phyloP scores from a whole-genome alignment of 2,888 invertebrate genomes.

The Drosophila prostipennis region DNA sequence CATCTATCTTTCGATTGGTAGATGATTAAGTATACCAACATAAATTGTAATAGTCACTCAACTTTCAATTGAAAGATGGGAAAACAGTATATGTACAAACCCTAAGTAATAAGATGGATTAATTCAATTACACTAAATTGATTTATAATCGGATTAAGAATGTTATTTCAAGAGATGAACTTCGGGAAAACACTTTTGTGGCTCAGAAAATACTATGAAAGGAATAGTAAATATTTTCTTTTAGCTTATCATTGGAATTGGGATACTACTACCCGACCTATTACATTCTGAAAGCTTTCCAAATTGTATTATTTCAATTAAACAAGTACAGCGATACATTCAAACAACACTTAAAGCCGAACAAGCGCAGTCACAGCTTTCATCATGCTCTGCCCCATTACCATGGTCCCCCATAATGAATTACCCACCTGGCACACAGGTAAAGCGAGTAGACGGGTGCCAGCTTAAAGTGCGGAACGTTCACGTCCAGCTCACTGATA shows the following conservation, averaged over 20 bases:
- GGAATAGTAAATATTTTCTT: background rate
- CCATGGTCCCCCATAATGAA: background rate
- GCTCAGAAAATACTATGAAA: background rate
- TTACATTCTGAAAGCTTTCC: background rate
- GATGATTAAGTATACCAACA: background rate
- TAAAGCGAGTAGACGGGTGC: slow-evolving; percentile 99
- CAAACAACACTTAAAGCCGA: slow-evolving; percentile 35
- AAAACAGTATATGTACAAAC: no score
- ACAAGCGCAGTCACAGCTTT: slow-evolving; percentile 8
- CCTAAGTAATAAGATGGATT: no score
- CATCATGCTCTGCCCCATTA: slow-evolving; percentile 15
- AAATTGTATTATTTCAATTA: background rate
- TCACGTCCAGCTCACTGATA: slow-evolving; percentile 94
- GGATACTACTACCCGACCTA: background rate
- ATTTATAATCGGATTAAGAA: background rate
- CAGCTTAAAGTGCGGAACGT: slow-evolving; percentile 95
- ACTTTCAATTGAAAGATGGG: background rate
- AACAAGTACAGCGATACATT: slow-evolving; percentile 5
- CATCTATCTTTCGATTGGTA: background rate
- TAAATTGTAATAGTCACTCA: background rate
- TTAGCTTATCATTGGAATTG: background rate
- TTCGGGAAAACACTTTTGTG: no score
- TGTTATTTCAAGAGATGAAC: background rate
- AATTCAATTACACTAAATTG: background rate
- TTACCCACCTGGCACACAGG: slow-evolving; percentile 91